These are phyloP conservation scores for Thyatira batis DNA, from an alignment of 2,888 invertebrate species.

Conservation along the genomic window DNA sequence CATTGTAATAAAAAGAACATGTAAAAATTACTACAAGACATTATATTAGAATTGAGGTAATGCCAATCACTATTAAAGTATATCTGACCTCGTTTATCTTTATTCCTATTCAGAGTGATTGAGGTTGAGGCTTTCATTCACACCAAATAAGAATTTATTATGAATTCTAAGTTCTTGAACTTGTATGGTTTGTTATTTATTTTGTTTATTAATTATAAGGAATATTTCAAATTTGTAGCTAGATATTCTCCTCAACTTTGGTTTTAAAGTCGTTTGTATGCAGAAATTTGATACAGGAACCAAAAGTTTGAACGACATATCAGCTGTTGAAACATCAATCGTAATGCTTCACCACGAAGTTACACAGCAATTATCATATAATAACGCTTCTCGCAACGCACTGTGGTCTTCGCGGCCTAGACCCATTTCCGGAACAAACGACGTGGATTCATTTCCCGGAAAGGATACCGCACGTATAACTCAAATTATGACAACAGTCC, in stretches of 20 bases:
- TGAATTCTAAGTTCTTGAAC: background rate
- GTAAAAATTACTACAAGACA: background rate
- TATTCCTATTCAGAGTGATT: background rate
- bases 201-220: no score
- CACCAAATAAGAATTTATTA: background rate
- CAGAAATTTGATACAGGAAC: background rate
- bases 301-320: background rate
- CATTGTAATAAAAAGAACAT: background rate
- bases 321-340: background rate
- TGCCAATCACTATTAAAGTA: background rate
- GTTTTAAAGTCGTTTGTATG: no score
- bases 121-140: background rate
- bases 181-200: no score
- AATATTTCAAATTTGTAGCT: no score
- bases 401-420: conserved; percentile 1
- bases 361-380: conserved; percentile 1
- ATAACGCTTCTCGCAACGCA: background rate
- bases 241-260: no score
- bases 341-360: background rate
- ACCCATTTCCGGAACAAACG: conserved; percentile 1
- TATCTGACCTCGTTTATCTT: background rate
- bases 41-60: background rate
- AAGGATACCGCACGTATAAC: background rate
- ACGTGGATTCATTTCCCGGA: background rate
- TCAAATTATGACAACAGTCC: background rate